Base-by-base conservation (phyloP, 2,888 invertebrate species). In the Epinotia demarniana region DNA sequence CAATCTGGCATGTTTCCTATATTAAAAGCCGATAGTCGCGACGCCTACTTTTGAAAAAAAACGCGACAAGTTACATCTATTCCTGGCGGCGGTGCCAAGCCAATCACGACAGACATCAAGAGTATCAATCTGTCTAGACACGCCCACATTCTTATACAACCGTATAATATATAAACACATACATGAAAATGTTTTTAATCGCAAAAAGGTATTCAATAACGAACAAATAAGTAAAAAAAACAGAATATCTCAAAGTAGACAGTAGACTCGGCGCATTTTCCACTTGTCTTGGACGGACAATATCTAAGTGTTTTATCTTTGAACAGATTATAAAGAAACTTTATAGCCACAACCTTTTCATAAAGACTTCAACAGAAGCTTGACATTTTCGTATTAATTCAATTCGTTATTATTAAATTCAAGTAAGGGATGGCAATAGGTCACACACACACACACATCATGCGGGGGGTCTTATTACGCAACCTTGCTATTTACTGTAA, bases 101-200 rank as follows among this genome's bases (percentile, higher is more conserved):
- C 66, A 43, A 60, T 66, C 60, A 73, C 19, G 39, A 9, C 43
- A 64, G 57, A 63, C n/a, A 64, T 62, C 57, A 57, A 58, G 19
- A 58, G 8, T 19, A 73, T 63, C 18, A n/a, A 23, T 60, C 64
- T 53, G 64, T 39, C 70, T 70, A 70, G 64, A 75, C 69, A 75
- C 74, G 74, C 74, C 69, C 60, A 27, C 23, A 27, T 27, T n/a
- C n/a, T n/a, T n/a, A 27, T 27, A 27, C 23, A 27, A 27, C 23
- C 23, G 3, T 27, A 27, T 27, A 70, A 27, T 27, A 27, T 27
- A 70, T 19, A 33, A 23, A 46, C 39, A 9, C 19, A 12, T 57
- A 12, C 49, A 39, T 27, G 18, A 62, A 62, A 33, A 63, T 63
- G 3, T 2, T 9, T 16, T 23, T 49, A 18, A 33, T 19, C 64